These are phyloP conservation scores for Nineta flava DNA, from an alignment of 2,888 invertebrate species.

Conservation along the genomic window DNA sequence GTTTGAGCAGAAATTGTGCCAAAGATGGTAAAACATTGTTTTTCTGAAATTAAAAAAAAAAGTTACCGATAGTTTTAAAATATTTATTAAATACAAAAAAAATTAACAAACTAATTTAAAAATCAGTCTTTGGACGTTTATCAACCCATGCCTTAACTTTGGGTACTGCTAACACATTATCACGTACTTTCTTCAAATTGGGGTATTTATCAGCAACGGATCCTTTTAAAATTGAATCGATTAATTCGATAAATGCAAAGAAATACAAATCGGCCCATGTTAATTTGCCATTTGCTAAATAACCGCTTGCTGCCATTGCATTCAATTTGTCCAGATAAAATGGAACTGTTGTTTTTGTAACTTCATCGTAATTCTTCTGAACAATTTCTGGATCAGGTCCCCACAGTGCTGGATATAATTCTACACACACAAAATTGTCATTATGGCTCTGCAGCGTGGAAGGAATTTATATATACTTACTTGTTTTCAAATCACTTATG, in stretches of 20 bases:
- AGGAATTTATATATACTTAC: conserved; percentile 32
- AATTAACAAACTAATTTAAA: conserved; percentile 21
- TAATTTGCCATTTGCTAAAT: conserved; percentile 36
- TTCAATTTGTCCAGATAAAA: conserved; percentile 40
- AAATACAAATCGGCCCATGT: conserved; percentile 49
- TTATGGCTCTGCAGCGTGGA: too few relatives aligned
- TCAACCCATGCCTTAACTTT: conserved; percentile 47
- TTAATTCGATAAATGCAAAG: conserved; percentile 36
- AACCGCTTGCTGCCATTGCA: conserved; percentile 37
- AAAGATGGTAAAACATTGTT: too few relatives aligned
- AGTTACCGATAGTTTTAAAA: too few relatives aligned
- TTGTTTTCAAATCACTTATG: conserved; percentile 35
- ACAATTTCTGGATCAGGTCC: conserved; percentile 30
- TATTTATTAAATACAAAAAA: too few relatives aligned
- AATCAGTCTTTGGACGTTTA: conserved; percentile 39
- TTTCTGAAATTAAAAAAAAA: too few relatives aligned
- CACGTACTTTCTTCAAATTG: conserved; percentile 35
- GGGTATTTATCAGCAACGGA: conserved; percentile 37
- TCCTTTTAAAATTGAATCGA: conserved; percentile 20
- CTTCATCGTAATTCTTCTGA: conserved; percentile 33
- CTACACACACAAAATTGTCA: conserved; percentile 18
- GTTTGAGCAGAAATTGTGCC: too few relatives aligned
- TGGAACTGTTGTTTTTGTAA: conserved; percentile 35
- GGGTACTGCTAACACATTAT: conserved; percentile 36
- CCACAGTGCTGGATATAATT: conserved; percentile 35